Evolutionary conservation across 2,113 vertebrate genomes (phyloP).

Genomic region (Aplodontia rufa): DNA sequence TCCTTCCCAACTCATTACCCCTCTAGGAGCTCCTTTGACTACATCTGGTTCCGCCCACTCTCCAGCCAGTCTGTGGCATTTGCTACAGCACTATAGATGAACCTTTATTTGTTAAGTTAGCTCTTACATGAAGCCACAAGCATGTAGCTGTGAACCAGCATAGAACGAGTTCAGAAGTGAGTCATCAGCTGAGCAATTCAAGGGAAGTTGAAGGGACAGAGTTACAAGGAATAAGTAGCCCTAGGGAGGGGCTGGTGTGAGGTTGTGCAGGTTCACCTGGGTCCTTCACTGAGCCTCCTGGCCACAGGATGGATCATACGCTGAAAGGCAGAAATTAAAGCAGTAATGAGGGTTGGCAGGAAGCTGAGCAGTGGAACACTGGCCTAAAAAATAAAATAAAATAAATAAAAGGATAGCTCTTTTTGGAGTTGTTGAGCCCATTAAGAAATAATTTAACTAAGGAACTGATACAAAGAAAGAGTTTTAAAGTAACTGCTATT

Average conservation of each 20-base stretch:
- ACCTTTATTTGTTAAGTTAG: background rate
- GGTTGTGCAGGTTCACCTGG: fast-evolving
- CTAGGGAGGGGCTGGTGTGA: background rate
- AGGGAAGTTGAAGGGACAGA: background rate
- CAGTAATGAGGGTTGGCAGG: background rate
- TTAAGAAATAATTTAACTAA: no score
- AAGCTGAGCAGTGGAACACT: no score
- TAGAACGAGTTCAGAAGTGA: background rate
- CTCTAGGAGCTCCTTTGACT: fast-evolving
- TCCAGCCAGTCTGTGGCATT: background rate
- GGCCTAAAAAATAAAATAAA: no score
- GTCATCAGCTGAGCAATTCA: background rate
- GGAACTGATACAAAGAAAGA: no score
- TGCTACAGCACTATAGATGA: no score
- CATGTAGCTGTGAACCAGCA: background rate
- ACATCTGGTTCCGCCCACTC: fast-evolving
- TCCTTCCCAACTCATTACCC: fast-evolving
- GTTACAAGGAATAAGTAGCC: background rate
- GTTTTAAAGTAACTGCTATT: no score
- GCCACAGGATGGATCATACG: no score
- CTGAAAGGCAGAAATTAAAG: background rate
- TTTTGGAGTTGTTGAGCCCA: no score
- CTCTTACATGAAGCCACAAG: background rate
- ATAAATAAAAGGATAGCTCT: no score
- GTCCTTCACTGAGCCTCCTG: background rate